These are phyloP conservation scores for Hecatera dysodea DNA, from an alignment of 2,888 invertebrate genomes.

Conservation along the genomic window DNA sequence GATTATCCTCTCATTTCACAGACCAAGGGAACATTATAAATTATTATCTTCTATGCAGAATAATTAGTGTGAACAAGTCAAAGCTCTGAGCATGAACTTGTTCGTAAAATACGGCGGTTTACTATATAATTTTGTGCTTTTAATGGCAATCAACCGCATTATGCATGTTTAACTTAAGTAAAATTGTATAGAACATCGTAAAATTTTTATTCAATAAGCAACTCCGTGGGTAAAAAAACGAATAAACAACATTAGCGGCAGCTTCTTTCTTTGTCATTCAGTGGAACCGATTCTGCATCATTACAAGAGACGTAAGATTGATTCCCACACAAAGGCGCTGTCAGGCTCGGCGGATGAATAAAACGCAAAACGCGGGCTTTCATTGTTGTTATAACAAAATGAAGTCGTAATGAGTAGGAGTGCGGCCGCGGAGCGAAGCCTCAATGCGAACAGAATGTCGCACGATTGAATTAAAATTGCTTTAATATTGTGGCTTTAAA, in stretches of 20 bases:
- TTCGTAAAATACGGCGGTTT: neutral
- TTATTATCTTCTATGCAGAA: constrained; percentile 28
- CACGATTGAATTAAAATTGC: constrained; percentile 88
- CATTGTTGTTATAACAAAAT: constrained; percentile 90
- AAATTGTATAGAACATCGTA: constrained; percentile 60
- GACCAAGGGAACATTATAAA: constrained; percentile 28
- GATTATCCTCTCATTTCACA: constrained; percentile 27
- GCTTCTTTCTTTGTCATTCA: constrained; percentile 85
- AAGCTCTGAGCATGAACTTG: constrained; percentile 14
- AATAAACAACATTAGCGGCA: constrained; percentile 83
- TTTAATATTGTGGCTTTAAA: constrained; percentile 85
- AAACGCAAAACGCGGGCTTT: constrained; percentile 75
- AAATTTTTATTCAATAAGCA: constrained; percentile 67
- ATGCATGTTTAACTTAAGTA: constrained; percentile 39
- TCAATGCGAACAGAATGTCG: constrained; percentile 81
- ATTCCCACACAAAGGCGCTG: constrained; percentile 86
- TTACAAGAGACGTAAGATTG: constrained; percentile 86
- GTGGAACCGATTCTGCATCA: constrained; percentile 88
- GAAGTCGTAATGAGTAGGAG: constrained; percentile 88
- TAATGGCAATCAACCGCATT: constrained; percentile 42
- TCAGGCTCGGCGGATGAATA: constrained; percentile 83
- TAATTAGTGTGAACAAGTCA: constrained; percentile 35
- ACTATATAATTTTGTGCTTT: constrained; percentile 35
- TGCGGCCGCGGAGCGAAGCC: constrained; percentile 67
- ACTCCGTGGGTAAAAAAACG: constrained; percentile 74